Conservation (phyloP, 2,113 vertebrate species). For the Macaca mulatta region DNA sequence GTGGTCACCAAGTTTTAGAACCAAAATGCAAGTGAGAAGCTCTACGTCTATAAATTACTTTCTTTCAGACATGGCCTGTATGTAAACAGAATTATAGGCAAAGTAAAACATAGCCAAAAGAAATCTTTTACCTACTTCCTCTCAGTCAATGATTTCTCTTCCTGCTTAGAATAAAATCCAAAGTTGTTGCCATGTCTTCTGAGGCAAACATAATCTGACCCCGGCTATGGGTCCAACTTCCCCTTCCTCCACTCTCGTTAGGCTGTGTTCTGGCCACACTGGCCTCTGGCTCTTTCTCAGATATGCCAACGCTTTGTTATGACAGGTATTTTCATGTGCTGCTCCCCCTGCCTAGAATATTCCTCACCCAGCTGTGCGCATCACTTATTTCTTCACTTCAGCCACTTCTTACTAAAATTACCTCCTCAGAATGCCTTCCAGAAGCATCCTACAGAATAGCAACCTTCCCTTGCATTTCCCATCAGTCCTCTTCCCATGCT, state of each 20-base stretch:
- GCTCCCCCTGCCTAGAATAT: neutral
- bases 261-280: neutral
- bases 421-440: neutral
- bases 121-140: neutral
- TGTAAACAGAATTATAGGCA: neutral
- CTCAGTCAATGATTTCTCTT: neutral
- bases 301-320: neutral
- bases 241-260: too few relatives aligned
- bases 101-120: neutral
- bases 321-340: neutral
- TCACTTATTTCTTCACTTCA: neutral
- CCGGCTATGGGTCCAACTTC: neutral
- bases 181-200: neutral
- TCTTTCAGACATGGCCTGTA: neutral
- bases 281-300: neutral
- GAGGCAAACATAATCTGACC: neutral
- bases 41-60: neutral
- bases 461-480: neutral
- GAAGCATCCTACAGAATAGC: neutral
- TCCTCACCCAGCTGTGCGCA: neutral
- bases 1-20: neutral
- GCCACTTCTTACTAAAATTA: neutral
- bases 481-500: neutral
- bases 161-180: neutral
- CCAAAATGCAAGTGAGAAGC: neutral